Evolutionary conservation across 2,113 vertebrate species (phyloP), one percentile per base, ranked within the genome.

Genomic region (Xiphorhynchus elegans): DNA sequence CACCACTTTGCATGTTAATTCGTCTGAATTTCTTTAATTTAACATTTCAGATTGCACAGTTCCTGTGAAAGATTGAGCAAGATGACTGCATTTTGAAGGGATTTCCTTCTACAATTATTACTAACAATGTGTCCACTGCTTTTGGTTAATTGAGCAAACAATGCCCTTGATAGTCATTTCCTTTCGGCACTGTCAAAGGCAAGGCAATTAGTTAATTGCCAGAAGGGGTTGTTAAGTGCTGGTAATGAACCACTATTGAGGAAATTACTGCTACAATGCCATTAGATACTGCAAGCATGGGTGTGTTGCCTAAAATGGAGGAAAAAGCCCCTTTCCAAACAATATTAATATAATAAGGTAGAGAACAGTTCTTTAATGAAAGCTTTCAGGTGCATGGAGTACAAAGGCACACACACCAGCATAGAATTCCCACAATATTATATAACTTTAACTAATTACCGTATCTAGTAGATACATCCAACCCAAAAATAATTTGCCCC

Each of bases 131-230:
- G 92, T 97, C 88, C 97, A 49, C 87, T 91, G 70, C 46, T 97
- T 97, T 97, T 89, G 95, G 93, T 95, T 97, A 98, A 98, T 97
- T 98, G 96, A 97, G 96, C 97, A 97, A 96, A 98, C 70, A 97
- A 89, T 97, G 93, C 97, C 97, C 96, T 96, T 97, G 96, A 97
- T 89, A 91, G 76, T 88, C 74, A 82, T 96, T 97, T 88, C 60
- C 37, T 55, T 96, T 93, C 81, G 83, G 60, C 77, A 90, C 86
- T 86, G 79, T 96, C 95, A 94, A 94, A 97, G 60, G 79, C 87
- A 97, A 97, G 85, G 96, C 97, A 97, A 98, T 98, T 98, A 98
- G 96, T 95, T 97, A 96, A 95, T 88, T 94, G 96, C 97, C 97
- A 97, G 96, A 96, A 97, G 97, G 96, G 46, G 46, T 84, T 95